A percentile compares a stretch with the other conserved stretches of the same genome.
Evolutionary conservation across 2,113 vertebrate species (phyloP).

Genomic region (Myodes glareolus): DNA sequence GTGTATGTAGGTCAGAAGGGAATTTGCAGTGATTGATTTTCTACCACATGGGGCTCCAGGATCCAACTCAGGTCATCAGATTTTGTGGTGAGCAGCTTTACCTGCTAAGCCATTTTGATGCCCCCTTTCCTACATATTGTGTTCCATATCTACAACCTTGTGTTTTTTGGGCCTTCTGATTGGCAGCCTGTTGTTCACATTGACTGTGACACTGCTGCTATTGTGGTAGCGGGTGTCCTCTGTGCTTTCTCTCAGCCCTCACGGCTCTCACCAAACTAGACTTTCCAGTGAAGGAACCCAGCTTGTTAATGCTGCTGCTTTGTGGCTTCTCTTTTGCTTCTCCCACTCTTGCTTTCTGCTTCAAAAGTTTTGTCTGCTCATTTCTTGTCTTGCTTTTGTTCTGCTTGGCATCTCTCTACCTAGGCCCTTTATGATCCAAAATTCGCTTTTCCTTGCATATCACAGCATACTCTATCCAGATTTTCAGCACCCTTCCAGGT

Average conservation of each 20-base stretch:
- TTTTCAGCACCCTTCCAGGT: background rate
- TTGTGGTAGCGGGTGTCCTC: background rate
- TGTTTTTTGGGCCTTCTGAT: background rate
- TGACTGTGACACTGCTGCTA: background rate
- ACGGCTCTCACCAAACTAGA: background rate
- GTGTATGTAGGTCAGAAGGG: background rate
- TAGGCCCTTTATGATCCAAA: background rate
- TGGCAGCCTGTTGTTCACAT: background rate
- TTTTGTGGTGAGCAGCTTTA: background rate
- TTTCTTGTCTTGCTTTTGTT: constrained; percentile 25
- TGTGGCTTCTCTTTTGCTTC: background rate
- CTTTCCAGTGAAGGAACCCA: background rate
- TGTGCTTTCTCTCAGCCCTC: background rate
- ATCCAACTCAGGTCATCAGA: background rate
- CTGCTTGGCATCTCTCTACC: background rate
- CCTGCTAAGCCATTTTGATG: background rate
- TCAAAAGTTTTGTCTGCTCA: constrained; percentile 10
- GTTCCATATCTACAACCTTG: background rate
- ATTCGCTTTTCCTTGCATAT: background rate
- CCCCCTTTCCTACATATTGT: background rate
- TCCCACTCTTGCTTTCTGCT: background rate
- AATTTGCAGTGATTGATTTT: background rate
- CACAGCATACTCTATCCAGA: background rate
- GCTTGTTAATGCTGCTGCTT: background rate
- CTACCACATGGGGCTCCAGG: background rate